Conservation (phyloP, 2,888 invertebrate species). For the Mactromeris polynyma region DNA sequence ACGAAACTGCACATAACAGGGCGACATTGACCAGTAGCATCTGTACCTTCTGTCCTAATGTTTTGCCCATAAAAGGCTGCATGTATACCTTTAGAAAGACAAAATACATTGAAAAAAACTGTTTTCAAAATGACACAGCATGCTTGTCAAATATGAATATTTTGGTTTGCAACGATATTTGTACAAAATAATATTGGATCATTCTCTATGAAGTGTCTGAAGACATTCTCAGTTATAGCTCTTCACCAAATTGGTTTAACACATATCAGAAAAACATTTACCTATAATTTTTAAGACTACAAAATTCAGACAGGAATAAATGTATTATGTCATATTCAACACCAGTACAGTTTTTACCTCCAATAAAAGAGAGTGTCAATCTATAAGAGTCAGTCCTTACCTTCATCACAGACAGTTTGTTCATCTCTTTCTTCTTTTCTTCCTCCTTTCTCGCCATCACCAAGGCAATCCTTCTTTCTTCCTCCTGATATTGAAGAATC, state of each 20-base stretch:
- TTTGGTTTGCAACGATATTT: neutral
- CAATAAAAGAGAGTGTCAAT: neutral
- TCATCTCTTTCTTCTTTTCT: slow-evolving; percentile 85
- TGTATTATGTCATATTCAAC: too few relatives aligned
- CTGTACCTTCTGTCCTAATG: slow-evolving; percentile 66
- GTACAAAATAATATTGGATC: too few relatives aligned
- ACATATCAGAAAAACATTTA: too few relatives aligned
- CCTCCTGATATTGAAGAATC: slow-evolving; percentile 82
- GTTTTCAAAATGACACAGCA: neutral
- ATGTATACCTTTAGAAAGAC: slow-evolving; percentile 65
- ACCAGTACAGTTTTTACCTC: too few relatives aligned
- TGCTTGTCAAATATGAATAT: neutral
- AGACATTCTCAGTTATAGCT: too few relatives aligned
- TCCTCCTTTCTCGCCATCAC: slow-evolving; percentile 86
- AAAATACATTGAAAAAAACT: neutral
- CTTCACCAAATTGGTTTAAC: too few relatives aligned
- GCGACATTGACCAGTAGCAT: slow-evolving; percentile 28
- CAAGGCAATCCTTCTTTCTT: slow-evolving; percentile 85
- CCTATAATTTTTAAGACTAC: too few relatives aligned
- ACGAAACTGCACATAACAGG: neutral
- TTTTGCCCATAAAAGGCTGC: slow-evolving; percentile 68
- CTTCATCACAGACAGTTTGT: slow-evolving; percentile 85
- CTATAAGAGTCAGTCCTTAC: slow-evolving; percentile 66
- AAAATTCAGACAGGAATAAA: too few relatives aligned
- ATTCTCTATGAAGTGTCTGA: too few relatives aligned